phyloP scores from a whole-genome alignment of 2,797 vertebrate genomes.

The Falco biarmicus region DNA sequence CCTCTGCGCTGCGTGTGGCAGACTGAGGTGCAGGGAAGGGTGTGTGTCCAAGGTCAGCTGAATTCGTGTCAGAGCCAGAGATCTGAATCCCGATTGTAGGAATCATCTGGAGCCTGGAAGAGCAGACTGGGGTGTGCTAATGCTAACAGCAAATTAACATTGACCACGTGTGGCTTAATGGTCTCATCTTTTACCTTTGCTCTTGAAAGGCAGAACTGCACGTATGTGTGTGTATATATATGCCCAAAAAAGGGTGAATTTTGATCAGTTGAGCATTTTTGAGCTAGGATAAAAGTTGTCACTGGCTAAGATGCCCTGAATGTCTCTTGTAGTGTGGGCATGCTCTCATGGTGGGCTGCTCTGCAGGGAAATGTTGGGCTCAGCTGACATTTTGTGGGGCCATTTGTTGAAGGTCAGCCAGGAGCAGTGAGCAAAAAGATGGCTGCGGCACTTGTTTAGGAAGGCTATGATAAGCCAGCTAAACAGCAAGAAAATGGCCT shows the following conservation, averaged over 20 bases:
- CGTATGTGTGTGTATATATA: accelerated
- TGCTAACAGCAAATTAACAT: accelerated
- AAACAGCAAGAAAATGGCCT: background rate
- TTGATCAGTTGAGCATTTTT: accelerated
- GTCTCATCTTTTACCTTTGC: background rate
- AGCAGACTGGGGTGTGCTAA: background rate
- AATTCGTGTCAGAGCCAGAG: background rate
- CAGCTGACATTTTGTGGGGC: background rate
- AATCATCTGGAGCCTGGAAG: background rate
- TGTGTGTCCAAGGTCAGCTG: background rate
- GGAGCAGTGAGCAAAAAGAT: accelerated
- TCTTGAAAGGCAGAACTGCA: background rate
- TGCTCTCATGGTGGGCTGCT: accelerated
- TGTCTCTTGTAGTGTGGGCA: accelerated
- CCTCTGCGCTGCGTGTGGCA: background rate
- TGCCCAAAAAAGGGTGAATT: background rate
- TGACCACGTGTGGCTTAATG: accelerated
- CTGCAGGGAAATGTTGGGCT: accelerated
- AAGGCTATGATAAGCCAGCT: background rate
- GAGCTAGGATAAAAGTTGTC: background rate
- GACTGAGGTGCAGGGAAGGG: background rate
- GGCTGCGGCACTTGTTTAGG: accelerated
- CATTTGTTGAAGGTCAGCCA: accelerated
- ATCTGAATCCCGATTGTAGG: background rate
- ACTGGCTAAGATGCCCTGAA: background rate